Base-by-base conservation (phyloP, 2,888 invertebrate species). In the Cerastis leucographa region DNA sequence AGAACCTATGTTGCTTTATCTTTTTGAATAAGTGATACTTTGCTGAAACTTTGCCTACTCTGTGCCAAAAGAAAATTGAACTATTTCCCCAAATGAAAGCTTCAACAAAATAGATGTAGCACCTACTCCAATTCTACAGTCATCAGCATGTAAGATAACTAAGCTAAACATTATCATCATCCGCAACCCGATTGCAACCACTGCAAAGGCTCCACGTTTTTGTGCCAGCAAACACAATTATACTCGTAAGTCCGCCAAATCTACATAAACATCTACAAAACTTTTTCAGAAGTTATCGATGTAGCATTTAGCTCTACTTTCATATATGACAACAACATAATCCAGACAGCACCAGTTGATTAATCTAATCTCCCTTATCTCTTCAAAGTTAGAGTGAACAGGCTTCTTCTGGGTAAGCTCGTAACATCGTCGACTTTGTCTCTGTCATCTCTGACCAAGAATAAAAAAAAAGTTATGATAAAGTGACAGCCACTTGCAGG, bases 401-500 rank as follows among this genome's bases (percentile, higher is more conserved):
- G n/a, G n/a, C n/a, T n/a, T n/a, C n/a, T n/a, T n/a, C n/a, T n/a
- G n/a, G n/a, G n/a, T n/a, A n/a, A n/a, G n/a, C n/a, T n/a, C n/a
- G n/a, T n/a, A n/a, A n/a, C n/a, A n/a, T n/a, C n/a, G n/a, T n/a
- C n/a, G n/a, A n/a, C n/a, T n/a, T n/a, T n/a, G n/a, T n/a, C n/a
- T n/a, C n/a, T n/a, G n/a, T n/a, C n/a, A n/a, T n/a, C n/a, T n/a
- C n/a, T n/a, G n/a, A n/a, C n/a, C n/a, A n/a, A n/a, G n/a, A n/a
- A n/a, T n/a, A n/a, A n/a, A n/a, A n/a, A n/a, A n/a, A n/a, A n/a
- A n/a, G n/a, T n/a, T 74, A 84, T 77, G 64, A 51, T 79, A 77
- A 86, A 74, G 70, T 49, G 75, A 80, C 76, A 70, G 62, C 65
- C 79, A 71, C 81, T 70, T 66, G 59, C 62, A 74, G 17, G 17